These are phyloP conservation scores for Lepidocyrtinus sp. DNA, from an alignment of 2,888 invertebrate species.

Conservation along the genomic window DNA sequence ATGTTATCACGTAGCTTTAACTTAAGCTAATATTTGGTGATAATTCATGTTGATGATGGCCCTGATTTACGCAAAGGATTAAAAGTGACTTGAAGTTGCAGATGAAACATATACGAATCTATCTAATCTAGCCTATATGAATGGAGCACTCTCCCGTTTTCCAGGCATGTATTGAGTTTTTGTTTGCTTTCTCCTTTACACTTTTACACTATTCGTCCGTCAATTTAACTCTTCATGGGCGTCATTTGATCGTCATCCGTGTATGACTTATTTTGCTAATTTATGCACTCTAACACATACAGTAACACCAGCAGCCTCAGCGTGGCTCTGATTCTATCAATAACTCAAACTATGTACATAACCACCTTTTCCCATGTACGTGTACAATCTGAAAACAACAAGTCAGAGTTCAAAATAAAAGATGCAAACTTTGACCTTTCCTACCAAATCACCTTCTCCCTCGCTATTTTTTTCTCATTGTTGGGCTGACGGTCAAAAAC, in stretches of 20 bases:
- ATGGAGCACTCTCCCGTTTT: no score
- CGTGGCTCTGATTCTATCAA: background rate
- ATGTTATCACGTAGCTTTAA: background rate
- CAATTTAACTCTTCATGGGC: background rate
- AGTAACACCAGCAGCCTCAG: background rate
- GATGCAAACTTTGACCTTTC: background rate
- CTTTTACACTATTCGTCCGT: background rate
- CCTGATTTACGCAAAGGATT: constrained; percentile 21
- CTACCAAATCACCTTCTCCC: background rate
- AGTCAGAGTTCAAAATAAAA: constrained; percentile 1
- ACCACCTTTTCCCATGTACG: constrained; percentile 1
- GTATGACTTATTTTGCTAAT: background rate
- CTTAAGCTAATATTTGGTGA: constrained; percentile 14
- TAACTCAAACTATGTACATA: no score
- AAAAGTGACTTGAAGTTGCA: background rate
- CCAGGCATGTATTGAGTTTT: background rate
- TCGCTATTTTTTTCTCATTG: background rate
- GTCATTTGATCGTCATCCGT: background rate
- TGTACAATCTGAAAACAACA: background rate
- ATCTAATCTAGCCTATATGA: background rate
- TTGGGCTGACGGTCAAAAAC: background rate
- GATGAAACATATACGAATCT: background rate
- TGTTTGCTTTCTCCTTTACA: constrained; percentile 12
- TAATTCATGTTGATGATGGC: background rate
- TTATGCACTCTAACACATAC: constrained; percentile 2